Evolutionary conservation across 2,113 vertebrate genomes (phyloP).

Genomic region (Poeciliopsis prolifica): DNA sequence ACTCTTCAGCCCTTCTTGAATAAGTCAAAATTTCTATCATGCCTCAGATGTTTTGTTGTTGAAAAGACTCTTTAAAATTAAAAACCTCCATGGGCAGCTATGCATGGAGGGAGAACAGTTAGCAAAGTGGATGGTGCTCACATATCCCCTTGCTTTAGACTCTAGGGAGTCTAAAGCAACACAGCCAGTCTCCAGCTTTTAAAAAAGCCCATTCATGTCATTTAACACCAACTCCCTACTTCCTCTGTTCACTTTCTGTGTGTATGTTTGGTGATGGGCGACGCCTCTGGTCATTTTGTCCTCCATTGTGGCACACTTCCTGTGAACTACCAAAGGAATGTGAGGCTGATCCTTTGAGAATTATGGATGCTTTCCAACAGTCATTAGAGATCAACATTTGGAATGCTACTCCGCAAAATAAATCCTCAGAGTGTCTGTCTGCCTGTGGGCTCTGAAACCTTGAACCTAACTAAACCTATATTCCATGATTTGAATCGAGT

Average conservation of each 20-base stretch:
- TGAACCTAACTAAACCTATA: conserved; percentile 18
- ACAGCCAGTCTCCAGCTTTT: conserved; percentile 59
- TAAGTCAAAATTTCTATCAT: conserved; percentile 61
- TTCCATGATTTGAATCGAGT: conserved; percentile 9
- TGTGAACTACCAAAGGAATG: conserved; percentile 76
- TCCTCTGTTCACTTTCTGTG: conserved; percentile 57
- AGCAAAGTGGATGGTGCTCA: conserved; percentile 62
- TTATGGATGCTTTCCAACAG: conserved; percentile 59
- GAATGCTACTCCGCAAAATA: conserved; percentile 40
- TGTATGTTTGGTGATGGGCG: conserved; percentile 51
- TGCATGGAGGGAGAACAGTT: conserved; percentile 43
- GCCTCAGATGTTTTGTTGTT: conserved; percentile 54
- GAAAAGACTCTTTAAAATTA: conserved; percentile 24
- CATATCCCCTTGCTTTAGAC: conserved; percentile 27
- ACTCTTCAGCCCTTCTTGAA: conserved; percentile 26
- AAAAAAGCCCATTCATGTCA: conserved; percentile 63
- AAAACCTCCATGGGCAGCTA: conserved; percentile 52
- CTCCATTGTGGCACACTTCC: conserved; percentile 74
- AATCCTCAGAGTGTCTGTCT: conserved; percentile 23
- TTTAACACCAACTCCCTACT: conserved; percentile 74
- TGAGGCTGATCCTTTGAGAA: conserved; percentile 62
- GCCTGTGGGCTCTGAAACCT: conserved; percentile 21
- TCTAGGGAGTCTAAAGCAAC: conserved; percentile 39
- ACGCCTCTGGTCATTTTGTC: conserved; percentile 73
- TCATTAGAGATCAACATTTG: conserved; percentile 59